A percentile compares a stretch with the other conserved stretches of the same genome.
phyloP scores from a whole-genome alignment of 2,888 invertebrate species.

The Sinhomidia bicolor region DNA sequence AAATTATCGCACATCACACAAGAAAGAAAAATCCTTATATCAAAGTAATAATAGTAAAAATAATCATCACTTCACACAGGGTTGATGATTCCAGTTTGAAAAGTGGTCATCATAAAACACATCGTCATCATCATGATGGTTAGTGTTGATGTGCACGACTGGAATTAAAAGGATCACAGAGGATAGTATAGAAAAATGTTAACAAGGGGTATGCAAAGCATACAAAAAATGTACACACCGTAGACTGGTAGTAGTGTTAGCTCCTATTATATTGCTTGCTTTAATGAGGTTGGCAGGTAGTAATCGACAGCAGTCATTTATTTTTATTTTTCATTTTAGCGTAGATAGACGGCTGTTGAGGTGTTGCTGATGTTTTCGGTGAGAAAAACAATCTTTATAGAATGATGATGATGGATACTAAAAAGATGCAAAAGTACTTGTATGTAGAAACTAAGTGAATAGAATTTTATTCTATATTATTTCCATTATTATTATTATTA shows the following conservation, averaged over 20 bases:
- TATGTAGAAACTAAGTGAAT: background rate
- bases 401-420: background rate
- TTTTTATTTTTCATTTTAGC: slow-evolving; percentile 37
- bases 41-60: slow-evolving; percentile 38
- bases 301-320: slow-evolving; percentile 47
- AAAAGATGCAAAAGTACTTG: slow-evolving; percentile 1
- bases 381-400: slow-evolving; percentile 44
- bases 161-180: slow-evolving; percentile 59
- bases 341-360: background rate
- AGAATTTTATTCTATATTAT: background rate
- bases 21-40: slow-evolving; percentile 1
- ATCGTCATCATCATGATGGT: slow-evolving; percentile 58
- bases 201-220: slow-evolving; percentile 13
- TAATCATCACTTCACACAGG: slow-evolving; percentile 64
- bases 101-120: slow-evolving; percentile 69
- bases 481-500: background rate
- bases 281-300: slow-evolving; percentile 56
- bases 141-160: slow-evolving; percentile 68
- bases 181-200: slow-evolving; percentile 21
- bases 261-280: slow-evolving; percentile 37
- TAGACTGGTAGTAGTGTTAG: too few relatives aligned
- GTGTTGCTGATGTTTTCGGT: background rate
- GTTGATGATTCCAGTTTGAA: slow-evolving; percentile 68
- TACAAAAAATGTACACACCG: background rate
- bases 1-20: background rate